phyloP scores from a whole-genome alignment of 2,888 invertebrate species.

The Catocala nupta region DNA sequence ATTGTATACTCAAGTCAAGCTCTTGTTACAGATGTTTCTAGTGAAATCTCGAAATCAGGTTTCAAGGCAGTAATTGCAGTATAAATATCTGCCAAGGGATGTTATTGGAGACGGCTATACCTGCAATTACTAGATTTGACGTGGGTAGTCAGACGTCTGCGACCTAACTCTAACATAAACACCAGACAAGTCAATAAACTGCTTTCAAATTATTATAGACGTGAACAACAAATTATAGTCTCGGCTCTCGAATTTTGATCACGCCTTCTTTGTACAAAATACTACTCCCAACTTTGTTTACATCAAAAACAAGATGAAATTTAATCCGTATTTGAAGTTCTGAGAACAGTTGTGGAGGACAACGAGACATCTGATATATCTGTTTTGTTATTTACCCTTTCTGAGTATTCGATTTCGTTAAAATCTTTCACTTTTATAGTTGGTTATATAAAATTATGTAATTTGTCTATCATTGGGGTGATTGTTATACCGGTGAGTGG shows the following conservation, averaged over 20 bases:
- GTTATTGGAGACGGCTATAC: constrained; percentile 19
- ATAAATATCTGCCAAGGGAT: constrained; percentile 1
- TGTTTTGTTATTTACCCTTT: constrained; percentile 10
- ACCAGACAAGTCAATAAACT: constrained; percentile 66
- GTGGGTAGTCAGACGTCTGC: constrained; percentile 80
- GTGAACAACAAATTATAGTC: not conserved
- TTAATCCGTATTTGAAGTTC: constrained; percentile 9
- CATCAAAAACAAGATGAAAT: constrained; percentile 10
- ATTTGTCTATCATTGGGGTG: too few relatives aligned
- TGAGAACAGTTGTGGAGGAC: not conserved
- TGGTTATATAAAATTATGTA: too few relatives aligned
- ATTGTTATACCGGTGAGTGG: too few relatives aligned
- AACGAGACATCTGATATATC: constrained; percentile 21
- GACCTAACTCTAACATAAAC: constrained; percentile 52
- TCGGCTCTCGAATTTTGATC: not conserved
- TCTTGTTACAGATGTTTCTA: too few relatives aligned
- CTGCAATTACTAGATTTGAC: constrained; percentile 46
- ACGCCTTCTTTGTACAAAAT: not conserved
- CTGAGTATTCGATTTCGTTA: constrained; percentile 12
- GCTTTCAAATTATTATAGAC: constrained; percentile 30
- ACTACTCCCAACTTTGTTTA: constrained; percentile 4
- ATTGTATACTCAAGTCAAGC: too few relatives aligned
- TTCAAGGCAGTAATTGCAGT: not conserved
- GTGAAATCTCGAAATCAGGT: too few relatives aligned
- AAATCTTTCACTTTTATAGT: constrained; percentile 3